A percentile compares a stretch with the other conserved stretches of the same genome.
Evolutionary conservation across 2,113 vertebrate genomes (phyloP).

Genomic region (Falco punctatus): DNA sequence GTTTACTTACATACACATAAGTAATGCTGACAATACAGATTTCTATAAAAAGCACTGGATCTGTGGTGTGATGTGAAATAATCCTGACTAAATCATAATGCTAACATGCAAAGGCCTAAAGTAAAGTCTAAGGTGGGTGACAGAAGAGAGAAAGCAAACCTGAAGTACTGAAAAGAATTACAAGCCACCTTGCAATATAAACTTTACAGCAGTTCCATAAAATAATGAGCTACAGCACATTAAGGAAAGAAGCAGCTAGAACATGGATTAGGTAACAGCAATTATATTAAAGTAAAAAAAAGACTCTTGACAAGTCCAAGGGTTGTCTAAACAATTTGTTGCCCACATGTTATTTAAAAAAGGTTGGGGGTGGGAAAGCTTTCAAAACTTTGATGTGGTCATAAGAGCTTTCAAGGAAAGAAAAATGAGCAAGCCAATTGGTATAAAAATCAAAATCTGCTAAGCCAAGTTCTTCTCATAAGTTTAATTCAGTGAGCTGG

Average conservation of each 20-base stretch:
- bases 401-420: not conserved
- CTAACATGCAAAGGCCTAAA: not conserved
- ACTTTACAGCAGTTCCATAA: not conserved
- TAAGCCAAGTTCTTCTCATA: not conserved
- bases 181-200: not conserved
- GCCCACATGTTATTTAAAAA: not conserved
- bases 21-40: not conserved
- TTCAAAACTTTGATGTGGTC: not conserved
- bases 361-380: rapidly evolving
- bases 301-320: not conserved
- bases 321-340: not conserved
- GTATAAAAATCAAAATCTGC: not conserved
- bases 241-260: not conserved
- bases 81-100: not conserved
- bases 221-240: not conserved
- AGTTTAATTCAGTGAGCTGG: not conserved
- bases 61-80: not conserved
- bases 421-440: not conserved
- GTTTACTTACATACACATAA: not conserved
- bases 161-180: not conserved
- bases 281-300: not conserved
- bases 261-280: not conserved
- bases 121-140: not conserved
- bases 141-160: not conserved
- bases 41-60: not conserved